These are phyloP conservation scores for Argopecten irradians DNA, from an alignment of 1,140 invertebrate genomes.

Conservation along the genomic window DNA sequence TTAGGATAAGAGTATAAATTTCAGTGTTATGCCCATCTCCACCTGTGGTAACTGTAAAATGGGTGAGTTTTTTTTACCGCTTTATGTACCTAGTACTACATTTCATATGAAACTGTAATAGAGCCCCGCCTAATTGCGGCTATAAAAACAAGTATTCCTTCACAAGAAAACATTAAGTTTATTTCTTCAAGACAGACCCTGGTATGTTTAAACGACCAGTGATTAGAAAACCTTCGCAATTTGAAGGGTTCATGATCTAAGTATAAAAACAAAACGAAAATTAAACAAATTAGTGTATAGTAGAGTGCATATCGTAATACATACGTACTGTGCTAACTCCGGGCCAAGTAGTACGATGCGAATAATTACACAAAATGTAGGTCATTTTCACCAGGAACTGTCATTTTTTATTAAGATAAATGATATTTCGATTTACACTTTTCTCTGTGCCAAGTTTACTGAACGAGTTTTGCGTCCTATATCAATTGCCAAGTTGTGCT, in stretches of 20 bases:
- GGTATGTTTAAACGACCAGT: background rate
- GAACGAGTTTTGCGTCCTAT: no score
- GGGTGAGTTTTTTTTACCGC: background rate
- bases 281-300: background rate
- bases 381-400: background rate
- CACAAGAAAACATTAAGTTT: background rate
- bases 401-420: background rate
- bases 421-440: background rate
- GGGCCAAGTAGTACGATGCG: background rate
- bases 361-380: background rate
- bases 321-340: background rate
- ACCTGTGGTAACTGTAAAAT: background rate
- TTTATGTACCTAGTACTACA: background rate
- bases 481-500: no score
- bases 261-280: background rate
- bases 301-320: background rate
- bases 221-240: background rate
- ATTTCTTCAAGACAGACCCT: background rate
- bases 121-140: background rate
- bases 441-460: background rate
- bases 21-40: background rate
- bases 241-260: background rate
- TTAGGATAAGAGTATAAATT: background rate
- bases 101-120: background rate
- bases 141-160: background rate